phyloP scores from a whole-genome alignment of 2,113 vertebrate genomes.

The zebrafish (Danio rerio) region GRCz12tu NC_133199.1:21467501-21468000 shows the following conservation, averaged over 20 bases:
- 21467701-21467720: slow-evolving; percentile 62
- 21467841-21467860: slow-evolving; percentile 27
- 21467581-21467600: slow-evolving; percentile 20
- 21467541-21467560: slow-evolving; percentile 4
- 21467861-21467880: not conserved
- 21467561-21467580: not conserved
- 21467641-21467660: slow-evolving; percentile 11
- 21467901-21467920: slow-evolving; percentile 15
- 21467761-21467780: slow-evolving; percentile 14
- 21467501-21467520: slow-evolving; percentile 33
- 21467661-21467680: not conserved
- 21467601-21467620: slow-evolving; percentile 17
- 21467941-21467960: not conserved
- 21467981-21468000: not conserved
- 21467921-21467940: slow-evolving; percentile 9
- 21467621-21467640: slow-evolving; percentile 27
- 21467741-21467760: slow-evolving; percentile 17
- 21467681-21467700: not conserved
- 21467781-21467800: slow-evolving; percentile 42
- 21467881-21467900: not conserved
- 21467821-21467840: slow-evolving; percentile 36
- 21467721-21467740: slow-evolving; percentile 67
- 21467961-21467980: slow-evolving; percentile 26
- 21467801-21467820: slow-evolving; percentile 17
- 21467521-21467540: not conserved